Evolutionary conservation across 92 coral and sea anemone species (phyloP), one percentile per base, ranked within the genome.

Genomic region (Nematostella vectensis): DNA sequence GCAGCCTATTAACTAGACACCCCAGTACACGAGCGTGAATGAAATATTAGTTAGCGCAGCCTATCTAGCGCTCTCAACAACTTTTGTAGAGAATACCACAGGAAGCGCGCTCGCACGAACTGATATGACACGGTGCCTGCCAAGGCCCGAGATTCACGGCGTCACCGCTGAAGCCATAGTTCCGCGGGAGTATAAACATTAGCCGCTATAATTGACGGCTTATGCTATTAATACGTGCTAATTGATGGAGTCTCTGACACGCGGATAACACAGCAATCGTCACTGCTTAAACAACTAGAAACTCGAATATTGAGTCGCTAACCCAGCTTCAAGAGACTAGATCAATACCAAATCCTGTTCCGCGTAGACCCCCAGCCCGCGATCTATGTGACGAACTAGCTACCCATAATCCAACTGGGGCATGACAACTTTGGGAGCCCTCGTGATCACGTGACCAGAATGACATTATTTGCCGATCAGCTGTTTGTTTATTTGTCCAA

Each of bases 201-300:
- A 69, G 75, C 63, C 75, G 70, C 65, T 74, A 67, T 75, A 75
- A 75, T 75, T 75, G 81, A 75, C 69, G 72, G 67, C 60, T 62
- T 40, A 68, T 57, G 66, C 67, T 58, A 54, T 68, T 57, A 69
- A 72, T 68, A 62, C 72, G 78, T 73, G 87, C 59, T 79, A 79
- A 83, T 78, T 83, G 75, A 68, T 64, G 57, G 77, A 55, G 73
- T 70, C 69, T 70, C 70, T 76, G 70, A 63, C 72, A 64, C 79
- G n/a, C n/a, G n/a, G n/a, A n/a, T n/a, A n/a, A n/a, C n/a, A n/a
- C n/a, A n/a, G n/a, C n/a, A n/a, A n/a, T n/a, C n/a, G n/a, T n/a
- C n/a, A n/a, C n/a, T n/a, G n/a, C n/a, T n/a, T n/a, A n/a, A n/a
- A n/a, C n/a, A n/a, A n/a, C n/a, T n/a, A n/a, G n/a, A n/a, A n/a